Conservation (phyloP, 1,140 invertebrate species). For the Alviniconcha marisindica region DNA sequence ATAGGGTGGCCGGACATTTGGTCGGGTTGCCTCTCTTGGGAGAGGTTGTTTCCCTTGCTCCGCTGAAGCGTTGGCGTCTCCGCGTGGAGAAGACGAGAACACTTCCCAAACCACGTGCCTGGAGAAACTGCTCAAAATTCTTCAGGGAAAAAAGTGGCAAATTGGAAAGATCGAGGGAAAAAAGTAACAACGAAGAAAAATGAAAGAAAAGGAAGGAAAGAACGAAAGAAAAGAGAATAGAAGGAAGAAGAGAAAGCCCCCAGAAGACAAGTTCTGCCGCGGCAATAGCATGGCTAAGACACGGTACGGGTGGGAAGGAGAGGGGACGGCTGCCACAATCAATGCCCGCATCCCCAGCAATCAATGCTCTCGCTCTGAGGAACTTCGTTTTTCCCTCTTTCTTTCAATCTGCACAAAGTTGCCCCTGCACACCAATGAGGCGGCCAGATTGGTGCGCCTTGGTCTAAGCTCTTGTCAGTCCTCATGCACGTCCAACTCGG, state of each 20-base stretch:
- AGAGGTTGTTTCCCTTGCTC: background rate
- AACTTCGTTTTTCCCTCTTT: too few relatives aligned
- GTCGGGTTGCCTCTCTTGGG: conserved; percentile 22
- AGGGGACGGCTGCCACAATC: background rate
- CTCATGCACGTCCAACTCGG: too few relatives aligned
- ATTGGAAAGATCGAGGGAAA: background rate
- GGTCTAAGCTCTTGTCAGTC: too few relatives aligned
- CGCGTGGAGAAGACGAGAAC: background rate
- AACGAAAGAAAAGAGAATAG: background rate
- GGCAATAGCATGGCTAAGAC: too few relatives aligned
- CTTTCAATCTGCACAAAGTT: too few relatives aligned
- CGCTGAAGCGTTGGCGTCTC: background rate
- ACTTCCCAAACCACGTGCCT: background rate
- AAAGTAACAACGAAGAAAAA: background rate
- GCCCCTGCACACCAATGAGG: too few relatives aligned
- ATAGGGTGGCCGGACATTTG: background rate
- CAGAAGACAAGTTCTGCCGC: too few relatives aligned
- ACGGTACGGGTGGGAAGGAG: background rate
- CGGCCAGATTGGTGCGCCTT: too few relatives aligned
- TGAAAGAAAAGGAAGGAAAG: background rate
- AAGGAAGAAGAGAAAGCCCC: too few relatives aligned
- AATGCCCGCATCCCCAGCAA: background rate
- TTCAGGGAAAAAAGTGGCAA: background rate
- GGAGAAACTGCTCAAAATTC: background rate
- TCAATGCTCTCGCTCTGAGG: too few relatives aligned